Base-by-base conservation (phyloP, 2,113 vertebrate species). In the Megaleporinus macrocephalus region DNA sequence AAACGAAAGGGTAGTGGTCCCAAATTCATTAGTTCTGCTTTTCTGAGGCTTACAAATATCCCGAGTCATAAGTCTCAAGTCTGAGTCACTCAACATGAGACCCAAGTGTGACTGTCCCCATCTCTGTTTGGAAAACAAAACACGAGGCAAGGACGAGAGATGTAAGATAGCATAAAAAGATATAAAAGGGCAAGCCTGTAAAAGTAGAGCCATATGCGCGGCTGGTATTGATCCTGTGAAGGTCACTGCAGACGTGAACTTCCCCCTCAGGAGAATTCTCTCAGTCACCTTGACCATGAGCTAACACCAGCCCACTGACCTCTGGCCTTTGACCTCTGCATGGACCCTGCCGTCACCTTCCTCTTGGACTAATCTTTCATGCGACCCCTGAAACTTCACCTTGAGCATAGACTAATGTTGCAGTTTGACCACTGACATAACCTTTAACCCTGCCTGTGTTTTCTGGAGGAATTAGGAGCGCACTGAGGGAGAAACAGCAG, bases 221-320 rank as follows among this genome's bases (percentile, higher is more conserved):
- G 93, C 92, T 93, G 87, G 72, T 95, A 97, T 97, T 92, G 96
- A 98, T 97, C 92, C 81, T 83, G 92, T 93, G 92, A 95, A 95
- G 94, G 94, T 93, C 94, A 94, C 94, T 91, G 94, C 94, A 95
- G 91, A 93, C 90, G 93, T 91, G 92, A 95, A 93, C 88, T 80
- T 91, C 92, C 90, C 90, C 91, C 94, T 90, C 93, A 73, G 70
- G 93, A 93, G 95, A 87, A 84, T 92, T 87, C 91, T 90, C 93
- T 94, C 92, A 92, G 90, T 92, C 92, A 93, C 95, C 94, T 95
- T 96, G 95, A 94, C 95, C 95, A 95, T 96, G 94, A 93, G 94
- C 94, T 91, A 90, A 93, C 91, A 86, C 94, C 90, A 92, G 92
- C 92, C 85, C 6, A 44, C 59, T 66, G 78, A 83, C 74, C 62